phyloP scores from a whole-genome alignment of 2,113 vertebrate species.

The Macrotus californicus region DNA sequence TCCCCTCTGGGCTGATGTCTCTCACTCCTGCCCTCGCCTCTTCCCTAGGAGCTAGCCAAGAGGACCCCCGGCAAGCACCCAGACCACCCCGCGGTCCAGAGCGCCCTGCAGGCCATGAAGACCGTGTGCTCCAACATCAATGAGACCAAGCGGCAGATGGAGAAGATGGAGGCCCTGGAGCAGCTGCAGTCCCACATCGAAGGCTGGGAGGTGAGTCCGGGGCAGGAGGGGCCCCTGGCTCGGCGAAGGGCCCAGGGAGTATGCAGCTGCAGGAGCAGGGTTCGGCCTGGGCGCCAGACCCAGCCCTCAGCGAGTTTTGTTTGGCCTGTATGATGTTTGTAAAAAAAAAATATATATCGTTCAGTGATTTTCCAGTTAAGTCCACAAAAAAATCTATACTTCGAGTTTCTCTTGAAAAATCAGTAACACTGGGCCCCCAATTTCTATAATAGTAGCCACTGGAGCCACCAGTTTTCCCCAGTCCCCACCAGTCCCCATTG shows the following conservation, averaged over 20 bases:
- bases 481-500: accelerated
- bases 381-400: background rate
- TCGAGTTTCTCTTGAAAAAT: background rate
- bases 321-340: background rate
- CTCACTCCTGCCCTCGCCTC: background rate
- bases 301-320: background rate
- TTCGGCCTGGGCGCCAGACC: accelerated
- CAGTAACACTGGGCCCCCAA: accelerated
- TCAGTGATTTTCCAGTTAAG: background rate
- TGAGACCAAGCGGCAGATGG: constrained; percentile 99
- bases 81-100: constrained; percentile 93
- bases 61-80: constrained; percentile 94
- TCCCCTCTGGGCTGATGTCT: background rate
- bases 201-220: constrained; percentile 94
- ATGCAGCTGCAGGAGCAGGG: accelerated
- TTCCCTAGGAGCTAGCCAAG: constrained; percentile 91
- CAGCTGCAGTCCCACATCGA: constrained; percentile 98
- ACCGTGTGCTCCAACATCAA: constrained; percentile 98
- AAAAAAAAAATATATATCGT: background rate
- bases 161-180: constrained; percentile 96
- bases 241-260: accelerated
- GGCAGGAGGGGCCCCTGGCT: background rate
- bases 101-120: constrained; percentile 97
- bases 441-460: accelerated
- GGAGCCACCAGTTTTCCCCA: background rate